These are phyloP conservation scores for Cyphomyrus discorhynchus DNA, from an alignment of 2,113 vertebrate species.

Conservation along the genomic window DNA sequence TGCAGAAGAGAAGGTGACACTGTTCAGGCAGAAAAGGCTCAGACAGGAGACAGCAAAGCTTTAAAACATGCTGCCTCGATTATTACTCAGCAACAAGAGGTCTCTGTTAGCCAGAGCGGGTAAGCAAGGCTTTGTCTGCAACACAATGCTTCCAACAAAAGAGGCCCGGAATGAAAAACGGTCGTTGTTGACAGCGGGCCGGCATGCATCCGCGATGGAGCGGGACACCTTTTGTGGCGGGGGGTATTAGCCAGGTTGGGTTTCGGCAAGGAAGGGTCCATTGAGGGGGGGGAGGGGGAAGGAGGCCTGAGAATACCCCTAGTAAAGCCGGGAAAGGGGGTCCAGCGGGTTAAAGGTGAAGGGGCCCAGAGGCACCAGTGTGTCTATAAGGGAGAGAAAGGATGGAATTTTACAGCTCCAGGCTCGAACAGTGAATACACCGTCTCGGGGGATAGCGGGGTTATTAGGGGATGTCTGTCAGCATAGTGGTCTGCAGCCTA, in stretches of 20 bases:
- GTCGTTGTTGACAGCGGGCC: not conserved
- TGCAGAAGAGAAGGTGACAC: not conserved
- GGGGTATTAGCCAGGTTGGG: not conserved
- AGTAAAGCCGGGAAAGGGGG: not conserved
- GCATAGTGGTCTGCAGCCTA: not conserved
- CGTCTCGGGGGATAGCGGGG: not conserved
- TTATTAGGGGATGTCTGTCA: not conserved
- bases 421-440: not conserved
- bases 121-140: not conserved
- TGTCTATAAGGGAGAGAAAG: not conserved
- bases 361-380: not conserved
- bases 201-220: not conserved
- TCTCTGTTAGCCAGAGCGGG: not conserved
- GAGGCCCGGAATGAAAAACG: not conserved
- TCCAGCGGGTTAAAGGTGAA: not conserved
- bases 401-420: not conserved
- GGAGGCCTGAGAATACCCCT: not conserved
- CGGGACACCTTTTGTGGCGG: slow-evolving; percentile 10
- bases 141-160: slow-evolving; percentile 10
- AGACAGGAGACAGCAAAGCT: not conserved
- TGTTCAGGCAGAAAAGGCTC: not conserved
- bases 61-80: not conserved
- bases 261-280: not conserved
- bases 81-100: not conserved
- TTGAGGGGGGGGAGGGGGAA: too few species aligned